phyloP scores from a whole-genome alignment of 92 coral and sea anemone species.

The Virgularia gustaviana region DNA sequence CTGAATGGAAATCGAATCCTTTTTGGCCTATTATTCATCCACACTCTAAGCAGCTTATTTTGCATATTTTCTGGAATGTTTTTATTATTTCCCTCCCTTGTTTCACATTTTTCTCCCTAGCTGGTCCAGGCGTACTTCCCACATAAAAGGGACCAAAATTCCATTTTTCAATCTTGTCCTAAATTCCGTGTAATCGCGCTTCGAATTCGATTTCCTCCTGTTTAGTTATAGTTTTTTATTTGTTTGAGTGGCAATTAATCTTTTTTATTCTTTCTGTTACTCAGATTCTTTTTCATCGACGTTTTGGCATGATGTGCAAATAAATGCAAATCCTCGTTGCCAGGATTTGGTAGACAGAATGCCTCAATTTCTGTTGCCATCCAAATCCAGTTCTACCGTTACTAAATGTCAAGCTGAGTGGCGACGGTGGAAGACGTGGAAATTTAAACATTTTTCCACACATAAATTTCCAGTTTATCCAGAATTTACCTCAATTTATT shows the following conservation, averaged over 20 bases:
- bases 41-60: constrained; percentile 7
- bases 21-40: constrained; percentile 39
- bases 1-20: constrained; percentile 46
- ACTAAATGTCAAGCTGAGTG: constrained; percentile 54
- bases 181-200: constrained; percentile 18
- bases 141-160: constrained; percentile 19
- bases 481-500: constrained; percentile 15
- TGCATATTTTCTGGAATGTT: constrained; percentile 30
- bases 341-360: constrained; percentile 31
- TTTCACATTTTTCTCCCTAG: constrained; percentile 29
- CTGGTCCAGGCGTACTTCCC: constrained; percentile 40
- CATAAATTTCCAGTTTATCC: constrained; percentile 5
- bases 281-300: constrained; percentile 8
- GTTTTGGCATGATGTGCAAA: background rate
- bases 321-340: constrained; percentile 12
- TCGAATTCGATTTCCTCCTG: constrained; percentile 2
- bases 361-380: constrained; percentile 38
- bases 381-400: constrained; percentile 45
- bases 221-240: background rate
- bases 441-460: background rate
- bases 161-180: constrained; percentile 40
- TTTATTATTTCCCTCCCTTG: constrained; percentile 29
- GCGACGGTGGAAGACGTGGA: constrained; percentile 60
- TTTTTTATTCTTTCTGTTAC: background rate
- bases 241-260: background rate